phyloP scores from a whole-genome alignment of 1,140 invertebrate genomes.

The Pissodes strobi region DNA sequence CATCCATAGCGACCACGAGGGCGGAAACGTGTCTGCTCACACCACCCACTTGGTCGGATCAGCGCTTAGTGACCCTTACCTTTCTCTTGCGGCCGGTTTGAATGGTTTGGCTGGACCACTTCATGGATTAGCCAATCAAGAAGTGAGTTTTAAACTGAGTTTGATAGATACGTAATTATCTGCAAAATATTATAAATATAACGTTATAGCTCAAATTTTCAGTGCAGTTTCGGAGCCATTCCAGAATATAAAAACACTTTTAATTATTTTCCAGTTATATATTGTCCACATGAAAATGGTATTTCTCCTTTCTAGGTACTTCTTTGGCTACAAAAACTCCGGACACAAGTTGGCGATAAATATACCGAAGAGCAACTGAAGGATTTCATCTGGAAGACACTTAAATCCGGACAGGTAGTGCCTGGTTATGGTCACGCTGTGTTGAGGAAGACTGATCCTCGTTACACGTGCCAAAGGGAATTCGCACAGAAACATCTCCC shows the following conservation, averaged over 20 bases:
- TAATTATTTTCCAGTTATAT: too few relatives aligned
- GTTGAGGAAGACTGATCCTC: conserved; percentile 85
- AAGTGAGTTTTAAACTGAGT: conserved; percentile 61
- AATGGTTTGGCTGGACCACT: conserved; percentile 86
- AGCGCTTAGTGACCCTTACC: conserved; percentile 84
- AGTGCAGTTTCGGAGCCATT: too few relatives aligned
- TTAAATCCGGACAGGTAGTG: conserved; percentile 87
- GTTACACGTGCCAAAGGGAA: conserved; percentile 86
- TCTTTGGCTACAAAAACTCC: conserved; percentile 73
- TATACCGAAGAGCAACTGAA: conserved; percentile 77
- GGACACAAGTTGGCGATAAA: conserved; percentile 70
- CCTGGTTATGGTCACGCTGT: conserved; percentile 93
- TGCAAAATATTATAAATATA: too few relatives aligned
- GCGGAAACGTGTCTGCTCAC: conserved; percentile 87
- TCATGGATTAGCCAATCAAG: conserved; percentile 88
- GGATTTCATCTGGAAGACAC: conserved; percentile 85
- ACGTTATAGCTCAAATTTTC: too few relatives aligned
- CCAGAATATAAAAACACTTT: too few relatives aligned
- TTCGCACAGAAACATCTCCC: conserved; percentile 88
- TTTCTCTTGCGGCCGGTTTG: conserved; percentile 84
- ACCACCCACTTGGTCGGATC: conserved; percentile 86
- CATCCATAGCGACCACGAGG: conserved; percentile 90
- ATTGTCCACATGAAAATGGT: too few relatives aligned
- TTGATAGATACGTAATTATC: too few relatives aligned
- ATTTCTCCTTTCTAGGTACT: too few relatives aligned